Conservation (phyloP, 1,140 invertebrate genomes). For the Oedothorax gibbosus region DNA sequence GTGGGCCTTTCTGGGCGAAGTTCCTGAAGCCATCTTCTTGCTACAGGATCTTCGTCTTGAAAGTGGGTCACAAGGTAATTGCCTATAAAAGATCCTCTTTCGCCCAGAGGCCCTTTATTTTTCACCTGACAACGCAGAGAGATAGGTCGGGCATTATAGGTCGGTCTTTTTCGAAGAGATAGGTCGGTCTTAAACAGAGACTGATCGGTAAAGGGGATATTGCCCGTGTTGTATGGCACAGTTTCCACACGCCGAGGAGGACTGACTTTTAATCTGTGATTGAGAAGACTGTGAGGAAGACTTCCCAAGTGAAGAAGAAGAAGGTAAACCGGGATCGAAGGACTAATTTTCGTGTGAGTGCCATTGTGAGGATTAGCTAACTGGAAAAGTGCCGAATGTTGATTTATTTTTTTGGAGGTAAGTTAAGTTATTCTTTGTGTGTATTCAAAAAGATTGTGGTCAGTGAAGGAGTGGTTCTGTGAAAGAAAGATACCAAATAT, state of each 20-base stretch:
- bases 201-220: not conserved
- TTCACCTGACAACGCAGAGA: not conserved
- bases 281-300: too few species aligned
- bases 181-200: constrained; percentile 43
- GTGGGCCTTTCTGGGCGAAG: constrained; percentile 54
- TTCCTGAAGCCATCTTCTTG: constrained; percentile 30
- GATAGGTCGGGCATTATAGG: constrained; percentile 19
- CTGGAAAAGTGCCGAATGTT: not conserved
- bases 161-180: constrained; percentile 39
- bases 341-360: constrained; percentile 8
- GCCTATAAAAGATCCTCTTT: constrained; percentile 55
- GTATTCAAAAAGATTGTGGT: too few species aligned
- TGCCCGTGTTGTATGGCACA: not conserved
- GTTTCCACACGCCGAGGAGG: not conserved
- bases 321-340: not conserved
- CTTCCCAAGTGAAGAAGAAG: too few species aligned
- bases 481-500: too few species aligned
- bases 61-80: constrained; percentile 56
- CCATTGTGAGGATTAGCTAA: not conserved
- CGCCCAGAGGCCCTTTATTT: constrained; percentile 53
- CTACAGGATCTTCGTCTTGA: constrained; percentile 5
- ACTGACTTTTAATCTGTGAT: too few species aligned
- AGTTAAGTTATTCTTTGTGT: not conserved
- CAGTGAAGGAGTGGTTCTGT: too few species aligned
- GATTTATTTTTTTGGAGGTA: constrained; percentile 3